These are phyloP conservation scores for Chiloscyllium punctatum DNA, from an alignment of 2,797 vertebrate genomes.

Conservation along the genomic window DNA sequence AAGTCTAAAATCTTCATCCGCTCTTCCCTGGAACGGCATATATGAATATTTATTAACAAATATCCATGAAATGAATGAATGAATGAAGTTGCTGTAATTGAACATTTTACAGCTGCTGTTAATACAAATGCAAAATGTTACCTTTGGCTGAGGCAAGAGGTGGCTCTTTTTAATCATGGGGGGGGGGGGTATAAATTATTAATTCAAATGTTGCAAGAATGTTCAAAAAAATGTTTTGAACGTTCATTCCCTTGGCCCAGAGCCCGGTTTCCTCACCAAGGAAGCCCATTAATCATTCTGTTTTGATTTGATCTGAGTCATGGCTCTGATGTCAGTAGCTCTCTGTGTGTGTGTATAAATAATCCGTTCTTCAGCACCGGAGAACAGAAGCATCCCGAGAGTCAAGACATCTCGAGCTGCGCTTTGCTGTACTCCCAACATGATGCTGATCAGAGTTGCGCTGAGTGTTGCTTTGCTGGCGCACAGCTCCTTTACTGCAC, in stretches of 20 bases:
- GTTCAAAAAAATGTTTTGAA: not conserved
- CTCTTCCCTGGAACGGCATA: no score
- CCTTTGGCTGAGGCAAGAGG: not conserved
- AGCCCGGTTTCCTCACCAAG: not conserved
- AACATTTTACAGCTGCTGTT: not conserved
- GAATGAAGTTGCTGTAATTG: not conserved
- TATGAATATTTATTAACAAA: no score
- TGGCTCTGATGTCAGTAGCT: not conserved
- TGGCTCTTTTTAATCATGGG: not conserved
- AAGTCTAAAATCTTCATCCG: not conserved
- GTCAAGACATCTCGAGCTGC: not conserved
- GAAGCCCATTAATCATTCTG: not conserved
- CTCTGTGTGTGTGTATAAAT: constrained; percentile 18
- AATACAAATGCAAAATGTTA: not conserved
- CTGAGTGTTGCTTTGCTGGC: not conserved
- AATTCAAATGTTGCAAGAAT: constrained; percentile 14
- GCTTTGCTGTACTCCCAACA: not conserved
- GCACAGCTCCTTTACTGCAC: not conserved
- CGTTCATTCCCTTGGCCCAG: not conserved
- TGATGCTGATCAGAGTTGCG: not conserved
- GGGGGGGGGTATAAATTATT: not conserved
- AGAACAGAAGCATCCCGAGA: not conserved
- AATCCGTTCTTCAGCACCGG: not conserved
- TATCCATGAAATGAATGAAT: not conserved
- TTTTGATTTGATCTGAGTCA: constrained; percentile 3